Base-by-base conservation (phyloP, 2,888 invertebrate species). In the Acrobasis suavella region DNA sequence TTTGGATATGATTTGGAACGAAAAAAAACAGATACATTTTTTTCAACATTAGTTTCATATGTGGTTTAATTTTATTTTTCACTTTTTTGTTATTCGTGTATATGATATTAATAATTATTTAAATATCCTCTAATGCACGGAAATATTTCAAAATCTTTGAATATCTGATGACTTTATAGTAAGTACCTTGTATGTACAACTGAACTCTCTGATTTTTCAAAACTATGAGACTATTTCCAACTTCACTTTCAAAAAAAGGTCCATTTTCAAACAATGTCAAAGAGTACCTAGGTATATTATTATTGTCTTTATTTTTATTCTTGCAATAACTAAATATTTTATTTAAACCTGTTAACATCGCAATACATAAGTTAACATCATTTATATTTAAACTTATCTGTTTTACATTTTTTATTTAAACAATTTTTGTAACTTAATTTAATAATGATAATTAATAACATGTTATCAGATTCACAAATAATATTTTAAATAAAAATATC, bases 91-190 rank as follows among this genome's bases (percentile, higher is more conserved):
- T 66, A 14, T 22, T 22, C 8, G 9, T 65, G 70, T 60, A 69
- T 70, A 68, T 65, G 64, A 66, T 66, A 59, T 66, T 62, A 62
- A 64, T 66, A 69, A 16, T 16, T 39, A 56, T 17, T 50, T n/a
- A n/a, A 6, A 1, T 5, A 22, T 32, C 7, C 67, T 74, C 72
- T 69, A 68, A 71, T 71, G 65, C 61, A 60, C 60, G 65, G 66
- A 72, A 67, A 67, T 56, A 22, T 67, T 67, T 60, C 38, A 63
- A 63, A 68, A 65, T 71, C 67, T 74, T 60, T 50, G 52, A 16
- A 52, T 42, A 52, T 60, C 60, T 51, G 16, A 52, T 14, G 39
- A 52, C 51, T 60, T 50, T 60, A 46, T 46, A 46, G 46, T 46
- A 46, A 6, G 42, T 42, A 42, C 46, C 14, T 32, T 46, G 46